Evolutionary conservation across 1,140 invertebrate species (phyloP).

Genomic region (Drosophila obscura): DNA sequence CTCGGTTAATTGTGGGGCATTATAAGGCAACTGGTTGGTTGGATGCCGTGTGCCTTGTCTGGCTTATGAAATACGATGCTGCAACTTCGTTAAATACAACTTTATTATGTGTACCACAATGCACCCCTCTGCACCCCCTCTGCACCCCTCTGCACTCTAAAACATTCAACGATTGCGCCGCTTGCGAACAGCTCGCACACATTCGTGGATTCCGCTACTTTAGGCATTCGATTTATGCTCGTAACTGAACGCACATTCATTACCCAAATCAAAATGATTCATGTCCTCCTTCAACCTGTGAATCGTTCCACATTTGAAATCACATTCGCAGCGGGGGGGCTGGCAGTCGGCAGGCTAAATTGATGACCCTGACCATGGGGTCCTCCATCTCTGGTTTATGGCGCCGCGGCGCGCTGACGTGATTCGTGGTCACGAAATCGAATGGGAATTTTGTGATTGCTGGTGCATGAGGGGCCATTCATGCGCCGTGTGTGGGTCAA

Average conservation of each 20-base stretch:
- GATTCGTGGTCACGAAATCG: slow-evolving; percentile 21
- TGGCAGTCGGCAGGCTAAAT: background rate
- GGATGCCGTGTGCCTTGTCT: slow-evolving; percentile 25
- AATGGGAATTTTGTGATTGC: slow-evolving; percentile 43
- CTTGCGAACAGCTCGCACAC: too few relatives aligned
- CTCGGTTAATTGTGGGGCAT: slow-evolving; percentile 45
- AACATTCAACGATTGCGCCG: too few relatives aligned
- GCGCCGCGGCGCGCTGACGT: slow-evolving; percentile 6
- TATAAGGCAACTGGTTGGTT: slow-evolving; percentile 40
- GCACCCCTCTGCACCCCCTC: too few relatives aligned
- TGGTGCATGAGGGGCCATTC: slow-evolving; percentile 50
- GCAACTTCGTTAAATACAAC: slow-evolving; percentile 31
- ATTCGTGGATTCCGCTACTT: too few relatives aligned
- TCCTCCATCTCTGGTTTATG: background rate
- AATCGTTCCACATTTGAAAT: slow-evolving; percentile 18
- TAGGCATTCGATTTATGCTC: too few relatives aligned
- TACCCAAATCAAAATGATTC: slow-evolving; percentile 3
- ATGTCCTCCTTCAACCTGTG: background rate
- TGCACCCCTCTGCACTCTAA: too few relatives aligned
- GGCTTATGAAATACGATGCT: slow-evolving; percentile 51
- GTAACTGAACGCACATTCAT: too few relatives aligned
- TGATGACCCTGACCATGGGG: slow-evolving; percentile 45
- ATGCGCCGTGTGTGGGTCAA: slow-evolving; percentile 45
- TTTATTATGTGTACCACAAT: too few relatives aligned
- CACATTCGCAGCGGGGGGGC: slow-evolving; percentile 5